These are phyloP conservation scores for Actinia tenebrosa DNA, from an alignment of 64 coral and sea anemone genomes.

Conservation along the genomic window DNA sequence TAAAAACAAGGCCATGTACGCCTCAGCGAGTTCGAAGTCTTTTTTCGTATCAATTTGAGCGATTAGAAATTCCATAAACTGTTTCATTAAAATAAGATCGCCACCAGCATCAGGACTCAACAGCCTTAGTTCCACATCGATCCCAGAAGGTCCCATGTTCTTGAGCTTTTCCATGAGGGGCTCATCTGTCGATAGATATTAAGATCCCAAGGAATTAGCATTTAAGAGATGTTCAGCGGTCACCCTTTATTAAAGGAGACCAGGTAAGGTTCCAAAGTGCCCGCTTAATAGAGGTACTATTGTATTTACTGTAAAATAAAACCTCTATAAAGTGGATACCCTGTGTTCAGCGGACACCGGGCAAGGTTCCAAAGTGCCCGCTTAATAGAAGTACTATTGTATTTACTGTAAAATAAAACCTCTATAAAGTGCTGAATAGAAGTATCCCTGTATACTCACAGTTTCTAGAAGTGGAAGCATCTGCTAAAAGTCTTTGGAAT, in stretches of 20 bases:
- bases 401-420: no score
- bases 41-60: conserved; percentile 45
- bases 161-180: conserved; percentile 56
- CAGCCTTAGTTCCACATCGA: conserved; percentile 75
- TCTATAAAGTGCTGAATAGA: background rate
- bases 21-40: conserved; percentile 93
- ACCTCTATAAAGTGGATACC: no score
- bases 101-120: conserved; percentile 77
- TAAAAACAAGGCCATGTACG: conserved; percentile 75
- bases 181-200: conserved; percentile 39
- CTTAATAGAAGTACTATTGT: no score
- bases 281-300: no score
- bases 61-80: conserved; percentile 89
- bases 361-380: no score
- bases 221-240: background rate
- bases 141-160: conserved; percentile 74
- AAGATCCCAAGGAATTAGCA: background rate
- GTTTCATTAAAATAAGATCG: conserved; percentile 57
- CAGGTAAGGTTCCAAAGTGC: no score
- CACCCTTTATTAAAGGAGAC: no score
- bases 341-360: no score
- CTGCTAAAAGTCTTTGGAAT: conserved; percentile 48
- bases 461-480: conserved; percentile 19
- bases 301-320: no score
- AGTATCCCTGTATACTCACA: conserved; percentile 34